Evolutionary conservation across 2,113 vertebrate species (phyloP).

Genomic region (Bombycilla garrulus): DNA sequence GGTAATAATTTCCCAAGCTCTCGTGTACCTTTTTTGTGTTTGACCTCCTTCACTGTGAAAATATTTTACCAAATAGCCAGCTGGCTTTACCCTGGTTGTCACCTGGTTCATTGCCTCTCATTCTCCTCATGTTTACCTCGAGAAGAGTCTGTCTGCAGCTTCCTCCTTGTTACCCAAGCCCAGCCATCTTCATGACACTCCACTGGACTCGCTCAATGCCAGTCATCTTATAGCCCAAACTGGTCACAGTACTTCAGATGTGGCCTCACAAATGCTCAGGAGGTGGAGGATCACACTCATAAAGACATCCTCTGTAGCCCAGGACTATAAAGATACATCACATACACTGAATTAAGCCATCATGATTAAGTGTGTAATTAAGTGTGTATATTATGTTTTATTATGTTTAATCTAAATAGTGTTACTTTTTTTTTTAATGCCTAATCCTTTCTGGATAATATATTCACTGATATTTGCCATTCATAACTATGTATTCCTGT

Average conservation of each 20-base stretch:
- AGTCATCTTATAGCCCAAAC: rapidly evolving
- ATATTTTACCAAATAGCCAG: neutral
- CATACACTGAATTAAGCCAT: neutral
- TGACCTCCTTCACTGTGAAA: neutral
- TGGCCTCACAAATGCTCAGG: neutral
- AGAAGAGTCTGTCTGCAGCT: neutral
- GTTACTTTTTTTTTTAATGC: neutral
- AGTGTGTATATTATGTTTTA: neutral
- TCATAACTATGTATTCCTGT: neutral
- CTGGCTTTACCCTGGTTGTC: neutral
- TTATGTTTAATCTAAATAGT: neutral
- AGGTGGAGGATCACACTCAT: neutral
- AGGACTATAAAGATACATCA: neutral
- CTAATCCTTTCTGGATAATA: neutral
- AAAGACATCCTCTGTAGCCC: neutral
- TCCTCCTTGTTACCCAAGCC: neutral
- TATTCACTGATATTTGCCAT: neutral
- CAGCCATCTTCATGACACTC: neutral
- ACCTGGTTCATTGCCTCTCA: neutral
- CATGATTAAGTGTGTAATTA: neutral
- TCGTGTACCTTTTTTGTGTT: neutral
- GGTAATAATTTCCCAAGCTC: neutral
- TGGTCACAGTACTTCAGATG: neutral
- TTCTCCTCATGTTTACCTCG: neutral
- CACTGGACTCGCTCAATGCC: neutral